Conservation (phyloP, 1,140 invertebrate species). For the Drosophila funebris region DNA sequence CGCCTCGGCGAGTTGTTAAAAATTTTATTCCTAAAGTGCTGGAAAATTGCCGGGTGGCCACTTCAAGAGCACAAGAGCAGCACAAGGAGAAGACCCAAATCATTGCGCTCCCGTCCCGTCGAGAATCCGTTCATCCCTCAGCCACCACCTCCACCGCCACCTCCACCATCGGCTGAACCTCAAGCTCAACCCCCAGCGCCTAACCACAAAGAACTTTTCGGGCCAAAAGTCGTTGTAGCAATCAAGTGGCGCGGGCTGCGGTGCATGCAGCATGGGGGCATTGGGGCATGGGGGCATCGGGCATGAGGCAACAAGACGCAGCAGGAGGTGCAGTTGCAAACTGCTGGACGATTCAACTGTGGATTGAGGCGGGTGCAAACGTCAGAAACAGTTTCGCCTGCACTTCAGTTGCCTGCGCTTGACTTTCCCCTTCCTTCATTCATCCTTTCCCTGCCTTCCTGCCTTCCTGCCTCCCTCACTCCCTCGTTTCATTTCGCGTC, state of each 20-base stretch:
- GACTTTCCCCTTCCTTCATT: slow-evolving; percentile 51
- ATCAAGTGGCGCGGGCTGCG: slow-evolving; percentile 50
- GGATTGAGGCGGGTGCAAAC: slow-evolving; percentile 24
- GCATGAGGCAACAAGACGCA: background rate
- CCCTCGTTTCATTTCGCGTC: slow-evolving; percentile 28
- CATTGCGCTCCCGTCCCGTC: slow-evolving; percentile 24
- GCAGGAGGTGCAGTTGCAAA: slow-evolving; percentile 11
- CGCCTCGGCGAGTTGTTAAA: slow-evolving; percentile 75
- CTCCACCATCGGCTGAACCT: too few species aligned
- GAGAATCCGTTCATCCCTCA: slow-evolving; percentile 36
- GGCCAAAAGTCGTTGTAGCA: slow-evolving; percentile 73
- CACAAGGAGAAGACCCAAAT: slow-evolving; percentile 27
- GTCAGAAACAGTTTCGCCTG: slow-evolving; percentile 59
- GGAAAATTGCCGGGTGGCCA: slow-evolving; percentile 69
- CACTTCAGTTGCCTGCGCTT: slow-evolving; percentile 57
- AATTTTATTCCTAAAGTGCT: slow-evolving; percentile 79
- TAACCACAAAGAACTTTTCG: slow-evolving; percentile 72
- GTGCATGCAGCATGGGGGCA: background rate
- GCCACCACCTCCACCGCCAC: background rate
- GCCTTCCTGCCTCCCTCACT: background rate
- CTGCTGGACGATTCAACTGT: slow-evolving; percentile 17
- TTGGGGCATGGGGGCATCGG: background rate
- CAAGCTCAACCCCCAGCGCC: slow-evolving; percentile 17
- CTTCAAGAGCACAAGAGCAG: slow-evolving; percentile 42
- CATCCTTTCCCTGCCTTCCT: too few species aligned